phyloP scores from a whole-genome alignment of 64 coral and sea anemone species.

The Montipora sp. region DNA sequence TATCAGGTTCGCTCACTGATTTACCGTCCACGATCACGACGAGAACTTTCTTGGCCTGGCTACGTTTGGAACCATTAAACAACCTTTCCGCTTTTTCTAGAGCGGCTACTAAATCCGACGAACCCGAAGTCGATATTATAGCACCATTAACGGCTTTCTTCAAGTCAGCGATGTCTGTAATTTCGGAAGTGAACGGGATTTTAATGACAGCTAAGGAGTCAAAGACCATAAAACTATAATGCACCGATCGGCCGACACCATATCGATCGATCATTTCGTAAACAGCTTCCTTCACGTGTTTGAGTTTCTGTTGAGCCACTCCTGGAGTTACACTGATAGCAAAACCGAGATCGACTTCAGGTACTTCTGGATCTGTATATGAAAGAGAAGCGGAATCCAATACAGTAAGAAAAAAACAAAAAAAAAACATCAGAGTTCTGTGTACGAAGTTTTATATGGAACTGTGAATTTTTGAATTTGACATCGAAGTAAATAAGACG shows the following conservation, averaged over 20 bases:
- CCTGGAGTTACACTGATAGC: constrained; percentile 58
- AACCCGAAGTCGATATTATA: background rate
- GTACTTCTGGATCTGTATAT: constrained; percentile 8
- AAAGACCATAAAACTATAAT: constrained; percentile 78
- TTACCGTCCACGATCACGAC: constrained; percentile 41
- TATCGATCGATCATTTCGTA: constrained; percentile 59
- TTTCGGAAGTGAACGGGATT: constrained; percentile 40
- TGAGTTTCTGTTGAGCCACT: constrained; percentile 22
- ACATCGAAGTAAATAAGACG: no score
- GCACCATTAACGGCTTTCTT: constrained; percentile 1
- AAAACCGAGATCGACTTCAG: constrained; percentile 72
- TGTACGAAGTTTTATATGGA: no score
- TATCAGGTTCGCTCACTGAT: constrained; percentile 13
- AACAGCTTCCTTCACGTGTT: constrained; percentile 55
- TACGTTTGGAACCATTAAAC: constrained; percentile 38
- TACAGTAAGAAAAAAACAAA: no score
- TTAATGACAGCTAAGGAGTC: constrained; percentile 46
- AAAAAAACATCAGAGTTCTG: no score
- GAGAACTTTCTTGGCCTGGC: constrained; percentile 33
- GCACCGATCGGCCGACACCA: constrained; percentile 17
- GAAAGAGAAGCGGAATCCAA: background rate
- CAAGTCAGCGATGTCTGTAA: background rate
- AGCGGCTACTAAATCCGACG: background rate
- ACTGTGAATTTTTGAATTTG: no score
- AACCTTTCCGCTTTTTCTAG: constrained; percentile 12